These are phyloP conservation scores for Apoda limacodes DNA, from an alignment of 2,888 invertebrate species.

Conservation along the genomic window DNA sequence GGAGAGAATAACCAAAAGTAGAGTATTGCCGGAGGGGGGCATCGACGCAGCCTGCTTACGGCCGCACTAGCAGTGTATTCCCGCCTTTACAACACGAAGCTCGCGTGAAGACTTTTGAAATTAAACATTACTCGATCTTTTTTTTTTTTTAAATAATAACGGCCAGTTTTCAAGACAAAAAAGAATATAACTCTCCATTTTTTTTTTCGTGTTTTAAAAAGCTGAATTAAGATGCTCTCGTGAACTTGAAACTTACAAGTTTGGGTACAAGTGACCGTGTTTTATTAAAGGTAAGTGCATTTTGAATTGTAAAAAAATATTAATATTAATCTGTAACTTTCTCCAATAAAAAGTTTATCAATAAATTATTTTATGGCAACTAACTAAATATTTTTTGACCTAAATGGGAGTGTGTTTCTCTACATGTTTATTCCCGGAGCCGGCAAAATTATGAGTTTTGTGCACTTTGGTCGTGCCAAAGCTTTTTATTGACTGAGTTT, in stretches of 20 bases:
- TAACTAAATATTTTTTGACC: too few species aligned
- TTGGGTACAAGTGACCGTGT: conserved; percentile 20
- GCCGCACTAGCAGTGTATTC: conserved; percentile 46
- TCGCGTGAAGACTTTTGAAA: conserved; percentile 34
- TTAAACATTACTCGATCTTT: conserved; percentile 20
- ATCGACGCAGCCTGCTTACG: conserved; percentile 35
- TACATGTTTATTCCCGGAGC: too few species aligned
- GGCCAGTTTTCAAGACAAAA: conserved; percentile 16
- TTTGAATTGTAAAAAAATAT: conserved; percentile 9
- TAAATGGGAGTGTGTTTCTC: too few species aligned
- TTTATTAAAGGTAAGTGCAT: too few species aligned
- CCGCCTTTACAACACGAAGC: conserved; percentile 45
- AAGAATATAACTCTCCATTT: neutral
- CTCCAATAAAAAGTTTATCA: too few species aligned
- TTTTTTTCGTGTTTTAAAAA: conserved; percentile 6
- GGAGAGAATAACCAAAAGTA: conserved; percentile 55
- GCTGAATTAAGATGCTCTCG: conserved; percentile 31
- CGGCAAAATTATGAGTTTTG: too few species aligned
- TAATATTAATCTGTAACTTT: conserved; percentile 8
- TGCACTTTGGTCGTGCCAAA: too few species aligned
- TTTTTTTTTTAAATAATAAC: neutral
- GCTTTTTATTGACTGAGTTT: conserved; percentile 8
- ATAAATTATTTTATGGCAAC: too few species aligned
- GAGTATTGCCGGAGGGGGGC: conserved; percentile 57
- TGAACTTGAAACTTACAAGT: conserved; percentile 25